phyloP scores from a whole-genome alignment of 2,888 invertebrate genomes.

The Lithophane ornitopus region DNA sequence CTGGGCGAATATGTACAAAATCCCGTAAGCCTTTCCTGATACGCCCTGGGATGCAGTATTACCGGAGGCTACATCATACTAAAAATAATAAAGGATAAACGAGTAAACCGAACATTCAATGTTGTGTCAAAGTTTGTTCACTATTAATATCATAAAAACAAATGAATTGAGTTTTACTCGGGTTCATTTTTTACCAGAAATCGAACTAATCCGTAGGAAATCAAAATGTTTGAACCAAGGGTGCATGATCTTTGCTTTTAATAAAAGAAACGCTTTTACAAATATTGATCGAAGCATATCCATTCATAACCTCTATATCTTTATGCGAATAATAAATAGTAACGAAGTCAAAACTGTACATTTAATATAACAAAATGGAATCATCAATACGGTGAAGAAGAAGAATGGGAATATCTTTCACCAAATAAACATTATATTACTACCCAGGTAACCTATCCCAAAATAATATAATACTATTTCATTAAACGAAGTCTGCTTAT shows the following conservation, averaged over 20 bases:
- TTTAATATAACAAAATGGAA: no score
- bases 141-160: neutral
- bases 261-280: no score
- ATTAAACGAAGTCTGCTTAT: neutral
- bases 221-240: neutral
- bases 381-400: no score
- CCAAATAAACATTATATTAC: neutral
- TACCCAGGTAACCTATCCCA: neutral
- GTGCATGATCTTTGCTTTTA: neutral
- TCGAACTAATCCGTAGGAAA: neutral
- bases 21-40: slow-evolving; percentile 36
- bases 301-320: no score
- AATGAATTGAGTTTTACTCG: neutral
- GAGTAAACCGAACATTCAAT: neutral
- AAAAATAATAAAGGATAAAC: slow-evolving; percentile 13
- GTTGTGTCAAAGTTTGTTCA: neutral
- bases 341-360: no score
- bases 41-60: neutral
- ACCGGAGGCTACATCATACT: slow-evolving; percentile 3
- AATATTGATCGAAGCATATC: no score
- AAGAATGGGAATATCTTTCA: neutral
- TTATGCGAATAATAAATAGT: no score
- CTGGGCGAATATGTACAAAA: slow-evolving; percentile 16
- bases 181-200: neutral
- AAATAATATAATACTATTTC: slow-evolving; percentile 6